phyloP scores from a whole-genome alignment of 1,140 invertebrate genomes.

The Macrotrachela quadricornifera region DNA sequence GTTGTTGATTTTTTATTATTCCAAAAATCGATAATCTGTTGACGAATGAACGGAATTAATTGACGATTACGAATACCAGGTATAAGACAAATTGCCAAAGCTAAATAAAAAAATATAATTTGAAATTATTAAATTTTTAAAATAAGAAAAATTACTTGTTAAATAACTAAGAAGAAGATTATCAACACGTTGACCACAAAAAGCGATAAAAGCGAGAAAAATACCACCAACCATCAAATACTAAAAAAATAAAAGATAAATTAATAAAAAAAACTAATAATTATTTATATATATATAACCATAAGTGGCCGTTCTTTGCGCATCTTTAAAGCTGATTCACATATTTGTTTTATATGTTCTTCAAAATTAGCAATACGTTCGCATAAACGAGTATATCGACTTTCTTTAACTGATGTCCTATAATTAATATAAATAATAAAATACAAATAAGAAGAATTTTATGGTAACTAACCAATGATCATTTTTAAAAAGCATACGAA shows the following conservation, averaged over 20 bases:
- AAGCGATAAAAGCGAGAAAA: constrained; percentile 7
- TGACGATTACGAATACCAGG: too few species aligned
- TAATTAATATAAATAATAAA: neutral
- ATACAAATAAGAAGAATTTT: neutral
- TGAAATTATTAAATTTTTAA: too few species aligned
- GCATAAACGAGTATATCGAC: constrained; percentile 6
- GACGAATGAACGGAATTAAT: too few species aligned
- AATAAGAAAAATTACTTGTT: neutral
- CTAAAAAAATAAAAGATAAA: neutral
- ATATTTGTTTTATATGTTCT: neutral
- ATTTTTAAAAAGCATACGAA: neutral
- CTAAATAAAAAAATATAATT: too few species aligned
- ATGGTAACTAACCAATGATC: neutral
- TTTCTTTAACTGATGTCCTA: neutral
- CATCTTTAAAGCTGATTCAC: neutral
- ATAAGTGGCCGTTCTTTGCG: constrained; percentile 6
- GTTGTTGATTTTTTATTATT: too few species aligned
- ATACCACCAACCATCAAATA: constrained; percentile 4
- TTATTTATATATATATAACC: neutral
- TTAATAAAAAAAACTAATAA: neutral
- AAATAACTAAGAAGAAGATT: constrained; percentile 5
- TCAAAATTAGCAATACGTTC: constrained; percentile 4
- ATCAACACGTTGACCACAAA: constrained; percentile 6
- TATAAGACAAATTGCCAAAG: too few species aligned
- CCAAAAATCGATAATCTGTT: too few species aligned